Evolutionary conservation across 2,797 vertebrate genomes (phyloP).

Genomic region (Siniperca scherzeri): DNA sequence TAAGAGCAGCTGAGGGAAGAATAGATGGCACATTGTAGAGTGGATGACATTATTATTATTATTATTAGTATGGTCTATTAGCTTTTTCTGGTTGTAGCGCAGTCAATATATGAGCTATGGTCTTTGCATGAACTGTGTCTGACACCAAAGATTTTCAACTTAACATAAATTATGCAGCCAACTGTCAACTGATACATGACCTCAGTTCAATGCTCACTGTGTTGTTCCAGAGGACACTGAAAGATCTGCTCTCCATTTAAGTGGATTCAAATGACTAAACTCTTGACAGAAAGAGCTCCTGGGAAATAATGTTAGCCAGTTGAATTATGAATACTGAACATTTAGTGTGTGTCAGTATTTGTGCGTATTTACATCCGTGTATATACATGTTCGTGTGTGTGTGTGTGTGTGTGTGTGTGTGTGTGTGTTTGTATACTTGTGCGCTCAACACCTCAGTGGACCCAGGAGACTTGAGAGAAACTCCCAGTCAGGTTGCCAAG

Average conservation of each 20-base stretch:
- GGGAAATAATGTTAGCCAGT: constrained; percentile 69
- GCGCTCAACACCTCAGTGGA: constrained; percentile 58
- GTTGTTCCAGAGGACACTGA: constrained; percentile 76
- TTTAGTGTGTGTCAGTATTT: constrained; percentile 51
- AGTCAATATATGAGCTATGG: constrained; percentile 55
- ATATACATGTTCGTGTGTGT: constrained; percentile 40
- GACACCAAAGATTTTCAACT: constrained; percentile 82
- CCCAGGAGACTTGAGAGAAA: constrained; percentile 74
- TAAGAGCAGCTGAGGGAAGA: constrained; percentile 42
- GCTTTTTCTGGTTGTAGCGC: constrained; percentile 55
- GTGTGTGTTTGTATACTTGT: constrained; percentile 33
- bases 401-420: constrained; percentile 33
- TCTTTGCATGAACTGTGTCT: constrained; percentile 82
- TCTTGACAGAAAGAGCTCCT: constrained; percentile 71
- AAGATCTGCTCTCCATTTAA: constrained; percentile 70
- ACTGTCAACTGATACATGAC: constrained; percentile 83
- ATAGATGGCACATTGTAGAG: constrained; percentile 37
- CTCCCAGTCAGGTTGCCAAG: constrained; percentile 78
- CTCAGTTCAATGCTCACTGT: constrained; percentile 76
- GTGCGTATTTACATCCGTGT: constrained; percentile 47
- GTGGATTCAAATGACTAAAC: constrained; percentile 76
- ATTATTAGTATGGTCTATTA: constrained; percentile 49
- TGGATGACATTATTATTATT: constrained; percentile 60
- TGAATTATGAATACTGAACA: constrained; percentile 77
- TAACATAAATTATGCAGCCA: constrained; percentile 86